phyloP scores from a whole-genome alignment of 2,888 invertebrate species.

The Drosophila lutescens region DNA sequence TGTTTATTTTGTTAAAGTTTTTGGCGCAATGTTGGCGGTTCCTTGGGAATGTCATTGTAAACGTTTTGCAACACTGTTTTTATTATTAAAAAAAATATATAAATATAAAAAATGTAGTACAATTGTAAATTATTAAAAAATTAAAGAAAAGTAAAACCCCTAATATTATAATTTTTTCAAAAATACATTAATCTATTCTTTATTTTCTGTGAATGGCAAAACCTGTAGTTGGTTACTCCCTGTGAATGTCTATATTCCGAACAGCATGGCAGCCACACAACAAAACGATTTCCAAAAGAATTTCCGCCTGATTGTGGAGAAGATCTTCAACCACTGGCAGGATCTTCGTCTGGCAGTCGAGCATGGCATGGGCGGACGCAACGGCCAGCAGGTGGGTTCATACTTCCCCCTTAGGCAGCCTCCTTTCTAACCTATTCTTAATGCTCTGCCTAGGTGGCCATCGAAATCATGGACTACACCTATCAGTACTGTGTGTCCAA shows the following conservation, averaged over 20 bases:
- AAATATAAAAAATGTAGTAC: background rate
- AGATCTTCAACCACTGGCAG: constrained; percentile 90
- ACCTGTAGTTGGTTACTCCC: background rate
- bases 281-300: constrained; percentile 73
- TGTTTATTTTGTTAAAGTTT: constrained; percentile 13
- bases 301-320: constrained; percentile 87
- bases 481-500: constrained; percentile 87
- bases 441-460: constrained; percentile 85
- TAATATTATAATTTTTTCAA: background rate
- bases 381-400: constrained; percentile 87
- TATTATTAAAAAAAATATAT: too few species aligned
- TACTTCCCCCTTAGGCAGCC: background rate
- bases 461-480: constrained; percentile 88
- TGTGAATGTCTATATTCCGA: constrained; percentile 46
- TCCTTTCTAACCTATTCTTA: constrained; percentile 58
- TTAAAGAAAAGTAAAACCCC: background rate
- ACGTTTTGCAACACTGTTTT: background rate
- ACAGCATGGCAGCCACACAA: constrained; percentile 55
- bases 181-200: background rate
- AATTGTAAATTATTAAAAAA: background rate
- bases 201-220: constrained; percentile 36
- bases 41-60: constrained; percentile 27
- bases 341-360: constrained; percentile 89
- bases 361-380: constrained; percentile 90
- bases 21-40: constrained; percentile 37